phyloP scores from a whole-genome alignment of 1,140 invertebrate genomes.

The Steinernema feltiae region DNA sequence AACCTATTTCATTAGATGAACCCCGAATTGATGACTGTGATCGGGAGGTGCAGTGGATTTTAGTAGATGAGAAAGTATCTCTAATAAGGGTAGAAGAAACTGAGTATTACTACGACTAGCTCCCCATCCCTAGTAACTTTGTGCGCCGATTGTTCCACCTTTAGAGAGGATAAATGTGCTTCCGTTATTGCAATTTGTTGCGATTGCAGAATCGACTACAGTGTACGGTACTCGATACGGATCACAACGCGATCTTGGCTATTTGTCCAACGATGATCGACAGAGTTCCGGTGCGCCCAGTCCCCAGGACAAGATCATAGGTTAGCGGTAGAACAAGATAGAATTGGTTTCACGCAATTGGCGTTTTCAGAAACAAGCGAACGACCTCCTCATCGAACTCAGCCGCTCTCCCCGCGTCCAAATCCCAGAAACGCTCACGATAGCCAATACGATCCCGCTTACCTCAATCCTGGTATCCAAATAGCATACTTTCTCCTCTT shows the following conservation, averaged over 20 bases:
- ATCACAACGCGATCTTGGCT: constrained; percentile 24
- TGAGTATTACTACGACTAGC: constrained; percentile 20
- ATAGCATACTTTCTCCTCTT: neutral
- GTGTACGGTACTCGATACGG: constrained; percentile 34
- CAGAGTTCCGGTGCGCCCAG: neutral
- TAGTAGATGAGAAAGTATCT: constrained; percentile 27
- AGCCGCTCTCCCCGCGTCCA: constrained; percentile 16
- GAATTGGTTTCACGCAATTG: neutral
- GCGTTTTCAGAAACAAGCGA: neutral
- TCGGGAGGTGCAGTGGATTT: constrained; percentile 23
- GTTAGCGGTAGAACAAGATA: neutral
- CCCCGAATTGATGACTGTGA: constrained; percentile 22
- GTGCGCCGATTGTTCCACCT: neutral
- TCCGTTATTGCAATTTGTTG: neutral
- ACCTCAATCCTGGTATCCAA: constrained; percentile 10
- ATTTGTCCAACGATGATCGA: constrained; percentile 25
- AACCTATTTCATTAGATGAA: constrained; percentile 1
- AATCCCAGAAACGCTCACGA: constrained; percentile 5
- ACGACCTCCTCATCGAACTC: constrained; percentile 26
- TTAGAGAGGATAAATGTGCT: constrained; percentile 4
- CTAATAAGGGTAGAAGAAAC: constrained; percentile 32
- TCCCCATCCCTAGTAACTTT: neutral
- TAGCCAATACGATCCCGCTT: constrained; percentile 15
- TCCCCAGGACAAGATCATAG: neutral
- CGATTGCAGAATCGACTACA: constrained; percentile 36